phyloP scores from a whole-genome alignment of 2,797 vertebrate genomes.

The Platyrinchus mystaceus region DNA sequence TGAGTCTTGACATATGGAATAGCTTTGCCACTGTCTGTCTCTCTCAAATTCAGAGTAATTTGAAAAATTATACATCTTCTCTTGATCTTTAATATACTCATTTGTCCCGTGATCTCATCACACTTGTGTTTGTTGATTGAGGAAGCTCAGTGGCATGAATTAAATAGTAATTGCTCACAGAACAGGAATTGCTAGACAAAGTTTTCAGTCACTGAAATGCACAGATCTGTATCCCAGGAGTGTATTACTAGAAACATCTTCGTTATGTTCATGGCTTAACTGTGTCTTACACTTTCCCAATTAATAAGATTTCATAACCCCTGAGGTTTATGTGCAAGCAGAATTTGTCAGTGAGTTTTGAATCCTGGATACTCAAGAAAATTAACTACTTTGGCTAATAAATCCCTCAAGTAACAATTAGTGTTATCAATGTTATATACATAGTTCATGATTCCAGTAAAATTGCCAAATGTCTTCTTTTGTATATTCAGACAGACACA shows the following conservation, averaged over 20 bases:
- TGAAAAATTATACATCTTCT: slow-evolving; percentile 66
- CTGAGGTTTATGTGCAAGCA: slow-evolving; percentile 53
- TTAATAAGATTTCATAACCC: slow-evolving; percentile 63
- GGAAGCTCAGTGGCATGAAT: slow-evolving; percentile 52
- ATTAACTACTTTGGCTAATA: slow-evolving; percentile 54
- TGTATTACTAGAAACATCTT: slow-evolving; percentile 14
- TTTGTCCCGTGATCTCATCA: slow-evolving; percentile 67
- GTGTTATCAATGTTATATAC: slow-evolving; percentile 61
- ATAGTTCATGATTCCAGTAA: slow-evolving; percentile 41
- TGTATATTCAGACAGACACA: background rate
- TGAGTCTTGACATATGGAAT: slow-evolving; percentile 56
- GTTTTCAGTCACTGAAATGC: slow-evolving; percentile 37
- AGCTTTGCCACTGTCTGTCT: slow-evolving; percentile 39
- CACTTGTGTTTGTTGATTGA: slow-evolving; percentile 57
- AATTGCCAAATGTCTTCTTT: slow-evolving; percentile 1
- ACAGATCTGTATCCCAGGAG: slow-evolving; percentile 38
- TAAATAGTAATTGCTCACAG: slow-evolving; percentile 39
- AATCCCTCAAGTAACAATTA: slow-evolving; percentile 72
- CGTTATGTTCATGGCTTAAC: slow-evolving; percentile 34
- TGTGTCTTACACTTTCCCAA: slow-evolving; percentile 30
- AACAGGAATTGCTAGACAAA: slow-evolving; percentile 8
- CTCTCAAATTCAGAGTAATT: slow-evolving; percentile 62
- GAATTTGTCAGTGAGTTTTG: slow-evolving; percentile 49
- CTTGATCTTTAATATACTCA: slow-evolving; percentile 68
- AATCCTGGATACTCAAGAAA: slow-evolving; percentile 22